Conservation (phyloP, 1,140 invertebrate genomes). For the Calycopis cecrops region DNA sequence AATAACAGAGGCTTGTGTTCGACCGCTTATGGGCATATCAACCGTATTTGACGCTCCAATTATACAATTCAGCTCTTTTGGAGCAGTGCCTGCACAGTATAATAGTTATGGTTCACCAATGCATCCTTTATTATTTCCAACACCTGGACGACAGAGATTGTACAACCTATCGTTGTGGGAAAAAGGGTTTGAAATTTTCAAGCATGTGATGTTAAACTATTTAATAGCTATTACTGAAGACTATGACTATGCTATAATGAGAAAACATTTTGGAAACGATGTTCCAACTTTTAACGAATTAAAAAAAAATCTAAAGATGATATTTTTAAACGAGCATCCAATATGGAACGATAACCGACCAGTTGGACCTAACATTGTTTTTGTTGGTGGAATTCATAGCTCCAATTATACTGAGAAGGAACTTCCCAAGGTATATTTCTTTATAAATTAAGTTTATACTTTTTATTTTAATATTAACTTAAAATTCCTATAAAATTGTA, state of each 20-base stretch:
- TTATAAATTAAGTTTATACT: no score
- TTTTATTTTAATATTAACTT: no score
- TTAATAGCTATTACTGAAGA: conserved; percentile 11
- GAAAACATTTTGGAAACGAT: conserved; percentile 28
- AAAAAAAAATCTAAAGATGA: conserved; percentile 65
- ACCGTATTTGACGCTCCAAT: conserved; percentile 59
- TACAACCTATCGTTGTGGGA: conserved; percentile 40
- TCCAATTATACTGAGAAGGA: no score
- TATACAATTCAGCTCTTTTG: conserved; percentile 53
- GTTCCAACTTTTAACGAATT: conserved; percentile 55
- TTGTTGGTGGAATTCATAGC: conserved; percentile 76
- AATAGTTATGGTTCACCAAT: conserved; percentile 49
- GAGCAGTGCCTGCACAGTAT: conserved; percentile 22
- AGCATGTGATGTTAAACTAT: conserved; percentile 14
- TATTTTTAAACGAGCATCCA: conserved; percentile 72
- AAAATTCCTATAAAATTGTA: no score
- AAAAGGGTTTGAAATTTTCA: conserved; percentile 35
- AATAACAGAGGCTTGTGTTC: conserved; percentile 37
- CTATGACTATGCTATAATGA: conserved; percentile 24
- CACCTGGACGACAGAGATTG: conserved; percentile 36
- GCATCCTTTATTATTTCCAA: conserved; percentile 66
- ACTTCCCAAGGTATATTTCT: no score
- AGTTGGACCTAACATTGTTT: conserved; percentile 70
- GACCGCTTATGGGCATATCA: conserved; percentile 39
- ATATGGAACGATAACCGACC: conserved; percentile 60